Evolutionary conservation across 2,888 invertebrate species (phyloP), one percentile per base, ranked within the genome.

Genomic region (Pammene fasciana): DNA sequence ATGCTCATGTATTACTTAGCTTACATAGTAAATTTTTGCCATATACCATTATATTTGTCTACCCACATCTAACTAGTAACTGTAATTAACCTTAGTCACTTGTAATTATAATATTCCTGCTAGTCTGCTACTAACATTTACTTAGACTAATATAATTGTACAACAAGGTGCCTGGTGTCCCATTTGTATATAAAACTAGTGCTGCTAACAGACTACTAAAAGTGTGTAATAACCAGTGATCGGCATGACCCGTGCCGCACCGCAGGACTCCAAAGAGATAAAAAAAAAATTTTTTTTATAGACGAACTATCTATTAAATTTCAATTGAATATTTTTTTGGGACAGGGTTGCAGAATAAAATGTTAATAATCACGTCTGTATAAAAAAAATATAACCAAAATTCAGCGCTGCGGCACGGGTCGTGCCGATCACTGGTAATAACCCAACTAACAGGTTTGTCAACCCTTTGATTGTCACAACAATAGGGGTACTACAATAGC

Each of bases 1-100:
- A 68, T 68, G 68, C 52, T 59, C 48, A 62, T 16, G n/a, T 68
- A 56, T 50, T 65, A 52, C 52, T 43, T 68, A 68, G 45, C 45
- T 54, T 52, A 38, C 26, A 34, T 34, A 45, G 16, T 59, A 38
- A 26, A 46, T 36, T 59, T 45, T 57, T 43, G 14, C 11, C 5
- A 48, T 59, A 6, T 5, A 9, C 38, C 45, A 43, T 60, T 46
- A 38, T 68, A 16, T 64, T 36, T 36, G 36, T 18, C 68, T 68
- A 68, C 68, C 65, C 65, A 65, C 68, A 59, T 50, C 14, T 52
- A 54, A 52, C 34, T 52, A 34, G 36, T 67, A 16, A 43, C 8
- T 38, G n/a, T 41, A 50, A 45, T 16, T 48, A 55, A 61, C 41
- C 11, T 34, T 50, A 52, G 18, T 11, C 18, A 50, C 11, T 50